Percentiles rank a stretch among this genome's conserved stretches.
Evolutionary conservation across 2,888 invertebrate genomes (phyloP).

Genomic region (Eilema depressum): DNA sequence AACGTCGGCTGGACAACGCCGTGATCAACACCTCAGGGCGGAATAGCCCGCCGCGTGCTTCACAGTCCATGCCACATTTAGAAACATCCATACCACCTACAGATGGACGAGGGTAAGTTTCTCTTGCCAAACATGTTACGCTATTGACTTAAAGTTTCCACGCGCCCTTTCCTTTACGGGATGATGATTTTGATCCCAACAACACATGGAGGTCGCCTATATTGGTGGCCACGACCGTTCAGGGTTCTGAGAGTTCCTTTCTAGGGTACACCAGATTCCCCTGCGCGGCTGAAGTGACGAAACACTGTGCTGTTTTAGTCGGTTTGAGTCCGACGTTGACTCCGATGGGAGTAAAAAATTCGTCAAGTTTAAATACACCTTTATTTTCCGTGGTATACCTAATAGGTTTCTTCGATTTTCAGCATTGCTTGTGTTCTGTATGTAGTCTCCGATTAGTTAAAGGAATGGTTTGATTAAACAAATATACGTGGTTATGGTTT

Average conservation of each 20-base stretch:
- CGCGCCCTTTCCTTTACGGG: no score
- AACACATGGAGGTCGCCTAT: no score
- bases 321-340: no score
- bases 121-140: not conserved
- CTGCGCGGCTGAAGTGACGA: no score
- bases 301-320: no score
- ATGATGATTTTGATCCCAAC: no score
- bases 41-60: conserved; percentile 60
- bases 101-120: conserved; percentile 57
- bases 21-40: conserved; percentile 70
- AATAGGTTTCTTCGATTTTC: not conserved
- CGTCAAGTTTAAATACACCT: not conserved
- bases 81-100: conserved; percentile 51
- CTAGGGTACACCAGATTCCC: no score
- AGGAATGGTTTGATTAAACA: conserved; percentile 5
- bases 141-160: not conserved
- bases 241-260: no score
- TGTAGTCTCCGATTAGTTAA: not conserved
- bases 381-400: no score
- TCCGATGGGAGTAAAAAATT: no score
- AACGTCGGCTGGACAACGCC: conserved; percentile 65
- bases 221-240: no score
- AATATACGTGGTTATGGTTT: conserved; percentile 42
- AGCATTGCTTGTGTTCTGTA: not conserved
- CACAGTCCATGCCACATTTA: conserved; percentile 73